Conservation (phyloP, 2,113 vertebrate genomes). For the Fregetta grallaria region DNA sequence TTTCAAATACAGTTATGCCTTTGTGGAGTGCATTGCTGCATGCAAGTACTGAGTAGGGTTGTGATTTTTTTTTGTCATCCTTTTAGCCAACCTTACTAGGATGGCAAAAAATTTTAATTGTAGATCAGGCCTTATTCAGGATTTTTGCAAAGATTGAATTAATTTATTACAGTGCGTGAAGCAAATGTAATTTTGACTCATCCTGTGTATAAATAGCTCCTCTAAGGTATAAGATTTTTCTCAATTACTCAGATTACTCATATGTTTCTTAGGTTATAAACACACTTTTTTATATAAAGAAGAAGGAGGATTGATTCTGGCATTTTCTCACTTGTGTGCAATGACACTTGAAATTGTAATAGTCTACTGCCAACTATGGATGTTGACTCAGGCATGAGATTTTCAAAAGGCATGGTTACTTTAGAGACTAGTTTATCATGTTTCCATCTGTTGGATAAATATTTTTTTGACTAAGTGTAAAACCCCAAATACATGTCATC, state of each 20-base stretch:
- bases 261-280: conserved; percentile 10
- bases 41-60: not conserved
- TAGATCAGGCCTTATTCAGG: not conserved
- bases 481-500: not conserved
- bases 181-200: conserved; percentile 1
- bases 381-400: conserved; percentile 43
- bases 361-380: not conserved
- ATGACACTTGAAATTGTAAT: not conserved
- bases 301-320: not conserved
- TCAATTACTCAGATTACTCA: conserved; percentile 18
- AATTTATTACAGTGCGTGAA: not conserved
- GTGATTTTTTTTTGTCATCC: not conserved
- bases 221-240: conserved; percentile 6
- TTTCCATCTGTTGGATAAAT: conserved; percentile 61
- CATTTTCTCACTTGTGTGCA: conserved; percentile 24
- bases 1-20: not conserved
- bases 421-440: conserved; percentile 26
- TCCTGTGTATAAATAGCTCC: not conserved
- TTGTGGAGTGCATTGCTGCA: not conserved
- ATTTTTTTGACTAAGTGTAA: conserved; percentile 45
- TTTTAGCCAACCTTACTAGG: not conserved
- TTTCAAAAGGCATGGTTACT: conserved; percentile 28
- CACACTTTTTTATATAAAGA: not conserved
- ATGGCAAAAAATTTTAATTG: not conserved
- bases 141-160: not conserved